Evolutionary conservation across 2,113 vertebrate species (phyloP).

Genomic region (Salvelinus namaycush): DNA sequence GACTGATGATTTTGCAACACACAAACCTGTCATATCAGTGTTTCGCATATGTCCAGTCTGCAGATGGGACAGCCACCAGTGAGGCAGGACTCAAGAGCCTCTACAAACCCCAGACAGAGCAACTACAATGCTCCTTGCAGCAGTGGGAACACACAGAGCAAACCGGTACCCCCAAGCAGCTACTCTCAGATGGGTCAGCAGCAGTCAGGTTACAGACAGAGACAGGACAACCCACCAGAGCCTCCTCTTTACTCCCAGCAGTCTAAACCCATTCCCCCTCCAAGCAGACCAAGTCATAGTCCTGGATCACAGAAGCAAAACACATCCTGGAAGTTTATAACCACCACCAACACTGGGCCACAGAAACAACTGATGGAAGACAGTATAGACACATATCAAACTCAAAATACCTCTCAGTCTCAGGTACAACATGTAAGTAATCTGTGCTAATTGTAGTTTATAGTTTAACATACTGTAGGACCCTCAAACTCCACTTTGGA

Average conservation of each 20-base stretch:
- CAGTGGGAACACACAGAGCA: conserved; percentile 36
- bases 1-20: not conserved
- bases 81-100: conserved; percentile 41
- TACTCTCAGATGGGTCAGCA: conserved; percentile 50
- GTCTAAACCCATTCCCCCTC: conserved; percentile 27
- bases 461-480: not conserved
- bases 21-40: not conserved
- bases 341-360: conserved; percentile 47
- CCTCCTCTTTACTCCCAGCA: conserved; percentile 46
- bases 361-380: conserved; percentile 22
- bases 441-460: not conserved
- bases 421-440: conserved; percentile 34
- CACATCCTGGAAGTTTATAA: conserved; percentile 62
- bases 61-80: conserved; percentile 30
- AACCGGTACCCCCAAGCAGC: conserved; percentile 16
- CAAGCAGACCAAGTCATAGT: conserved; percentile 24
- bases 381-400: conserved; percentile 28
- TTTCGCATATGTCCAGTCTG: conserved; percentile 46
- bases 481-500: no score
- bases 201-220: conserved; percentile 44
- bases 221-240: conserved; percentile 19
- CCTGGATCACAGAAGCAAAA: conserved; percentile 33
- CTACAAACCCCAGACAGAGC: conserved; percentile 30
- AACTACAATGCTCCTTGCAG: conserved; percentile 32
- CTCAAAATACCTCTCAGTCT: conserved; percentile 17